Evolutionary conservation across 2,797 vertebrate species (phyloP).

Genomic region (Pipistrellus pygmaeus): DNA sequence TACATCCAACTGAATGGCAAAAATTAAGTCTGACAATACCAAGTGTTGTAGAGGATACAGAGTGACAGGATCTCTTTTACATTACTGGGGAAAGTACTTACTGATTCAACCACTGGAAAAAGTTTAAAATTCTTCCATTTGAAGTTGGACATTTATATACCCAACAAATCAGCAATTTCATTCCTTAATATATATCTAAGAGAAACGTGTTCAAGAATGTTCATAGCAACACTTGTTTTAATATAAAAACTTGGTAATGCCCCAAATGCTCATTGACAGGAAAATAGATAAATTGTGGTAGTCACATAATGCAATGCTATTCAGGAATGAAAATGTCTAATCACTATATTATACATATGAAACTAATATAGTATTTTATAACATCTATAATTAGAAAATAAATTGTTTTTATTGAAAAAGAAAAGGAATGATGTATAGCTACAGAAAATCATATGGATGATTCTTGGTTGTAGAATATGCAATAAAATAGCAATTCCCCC

Average conservation of each 20-base stretch:
- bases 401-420: too few relatives aligned
- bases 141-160: background rate
- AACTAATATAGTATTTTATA: too few relatives aligned
- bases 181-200: conserved; percentile 5
- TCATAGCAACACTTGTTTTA: background rate
- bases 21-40: background rate
- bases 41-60: background rate
- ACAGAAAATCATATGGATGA: background rate
- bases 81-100: background rate
- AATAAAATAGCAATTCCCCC: background rate
- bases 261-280: background rate
- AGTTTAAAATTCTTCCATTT: conserved; percentile 9
- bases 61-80: background rate
- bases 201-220: conserved; percentile 22
- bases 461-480: background rate
- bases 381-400: too few relatives aligned
- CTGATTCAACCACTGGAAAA: background rate
- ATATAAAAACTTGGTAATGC: conserved; percentile 18
- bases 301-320: background rate
- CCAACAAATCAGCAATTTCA: background rate
- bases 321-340: background rate
- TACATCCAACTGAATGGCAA: background rate
- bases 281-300: conserved; percentile 2
- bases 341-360: too few relatives aligned
- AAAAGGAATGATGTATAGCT: background rate